phyloP scores from a whole-genome alignment of 2,888 invertebrate genomes.

The Protodeltote pygarga region DNA sequence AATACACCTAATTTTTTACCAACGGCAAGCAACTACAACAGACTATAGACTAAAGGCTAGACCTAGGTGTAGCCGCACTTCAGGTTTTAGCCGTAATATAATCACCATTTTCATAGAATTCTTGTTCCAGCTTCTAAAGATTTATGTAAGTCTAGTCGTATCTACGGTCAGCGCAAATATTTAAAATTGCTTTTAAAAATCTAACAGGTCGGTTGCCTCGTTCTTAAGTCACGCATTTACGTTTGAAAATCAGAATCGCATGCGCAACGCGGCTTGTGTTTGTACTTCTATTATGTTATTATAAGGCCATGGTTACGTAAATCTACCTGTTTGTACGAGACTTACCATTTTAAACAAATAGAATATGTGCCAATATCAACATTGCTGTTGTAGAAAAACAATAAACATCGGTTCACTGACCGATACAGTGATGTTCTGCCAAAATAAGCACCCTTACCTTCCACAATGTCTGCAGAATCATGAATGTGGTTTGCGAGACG shows the following conservation, averaged over 20 bases:
- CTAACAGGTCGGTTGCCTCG: too few relatives aligned
- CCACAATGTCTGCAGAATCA: slow-evolving; percentile 59
- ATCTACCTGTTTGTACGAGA: slow-evolving; percentile 73
- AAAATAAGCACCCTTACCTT: slow-evolving; percentile 80
- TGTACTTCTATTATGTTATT: slow-evolving; percentile 53
- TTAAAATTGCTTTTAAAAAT: too few relatives aligned
- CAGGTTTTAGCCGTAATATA: too few relatives aligned
- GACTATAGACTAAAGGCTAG: too few relatives aligned
- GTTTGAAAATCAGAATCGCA: slow-evolving; percentile 3
- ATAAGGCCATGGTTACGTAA: slow-evolving; percentile 69
- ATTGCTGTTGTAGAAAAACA: slow-evolving; percentile 79
- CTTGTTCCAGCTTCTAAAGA: too few relatives aligned
- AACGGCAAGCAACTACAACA: too few relatives aligned
- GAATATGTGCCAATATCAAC: slow-evolving; percentile 82
- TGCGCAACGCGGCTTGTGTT: slow-evolving; percentile 12
- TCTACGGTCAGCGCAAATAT: too few relatives aligned
- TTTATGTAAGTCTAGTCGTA: too few relatives aligned
- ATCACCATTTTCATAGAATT: too few relatives aligned
- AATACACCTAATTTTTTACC: too few relatives aligned
- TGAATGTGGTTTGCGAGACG: slow-evolving; percentile 46
- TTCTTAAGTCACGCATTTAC: neutral
- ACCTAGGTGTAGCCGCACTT: too few relatives aligned
- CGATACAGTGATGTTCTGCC: slow-evolving; percentile 73
- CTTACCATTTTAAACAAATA: slow-evolving; percentile 82
- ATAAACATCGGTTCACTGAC: slow-evolving; percentile 81